phyloP scores from a whole-genome alignment of 2,888 invertebrate species.

The Drosophila subsilvestris region DNA sequence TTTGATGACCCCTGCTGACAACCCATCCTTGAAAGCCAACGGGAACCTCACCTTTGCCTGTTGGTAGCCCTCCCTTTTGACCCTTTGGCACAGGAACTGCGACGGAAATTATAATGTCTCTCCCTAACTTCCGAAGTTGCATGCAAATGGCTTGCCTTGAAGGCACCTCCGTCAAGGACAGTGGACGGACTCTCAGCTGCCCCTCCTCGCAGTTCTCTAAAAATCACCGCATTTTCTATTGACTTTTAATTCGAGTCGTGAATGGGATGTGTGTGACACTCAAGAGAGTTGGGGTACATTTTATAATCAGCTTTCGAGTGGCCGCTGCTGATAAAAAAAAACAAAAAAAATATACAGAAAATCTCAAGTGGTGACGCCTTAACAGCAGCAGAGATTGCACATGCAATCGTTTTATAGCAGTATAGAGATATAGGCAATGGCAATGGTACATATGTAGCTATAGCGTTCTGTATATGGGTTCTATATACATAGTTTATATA shows the following conservation, averaged over 20 bases:
- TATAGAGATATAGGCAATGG: neutral
- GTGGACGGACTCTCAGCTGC: neutral
- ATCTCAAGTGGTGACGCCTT: conserved; percentile 15
- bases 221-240: neutral
- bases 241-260: conserved; percentile 16
- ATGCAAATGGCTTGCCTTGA: conserved; percentile 5
- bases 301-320: conserved; percentile 32
- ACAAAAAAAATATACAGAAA: neutral
- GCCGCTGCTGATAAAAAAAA: conserved; percentile 18
- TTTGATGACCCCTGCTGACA: too few relatives aligned
- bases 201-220: too few relatives aligned
- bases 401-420: conserved; percentile 10
- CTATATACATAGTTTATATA: conserved; percentile 5
- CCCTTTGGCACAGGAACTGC: conserved; percentile 15
- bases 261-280: neutral
- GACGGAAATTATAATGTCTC: conserved; percentile 4
- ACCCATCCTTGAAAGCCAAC: too few relatives aligned
- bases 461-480: neutral
- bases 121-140: neutral
- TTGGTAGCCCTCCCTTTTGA: neutral
- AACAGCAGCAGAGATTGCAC: conserved; percentile 10
- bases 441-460: neutral
- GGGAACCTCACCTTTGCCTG: too few relatives aligned
- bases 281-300: neutral
- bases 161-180: neutral